Evolutionary conservation across 2,888 invertebrate genomes (phyloP).

Genomic region (Eurytoma californica): DNA sequence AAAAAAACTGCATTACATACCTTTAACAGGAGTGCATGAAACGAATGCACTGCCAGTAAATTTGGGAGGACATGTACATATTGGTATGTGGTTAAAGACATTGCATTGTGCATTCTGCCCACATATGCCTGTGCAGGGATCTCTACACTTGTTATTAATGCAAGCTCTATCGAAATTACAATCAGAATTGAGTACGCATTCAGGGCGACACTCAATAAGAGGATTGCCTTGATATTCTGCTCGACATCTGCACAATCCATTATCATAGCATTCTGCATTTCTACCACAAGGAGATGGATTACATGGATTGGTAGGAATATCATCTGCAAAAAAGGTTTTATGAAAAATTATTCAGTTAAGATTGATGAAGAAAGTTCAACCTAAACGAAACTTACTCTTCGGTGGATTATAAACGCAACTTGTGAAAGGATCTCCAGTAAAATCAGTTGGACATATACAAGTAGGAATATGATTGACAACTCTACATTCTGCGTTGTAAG

Average conservation of each 20-base stretch:
- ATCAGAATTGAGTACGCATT: conserved; percentile 76
- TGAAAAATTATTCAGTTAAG: not conserved
- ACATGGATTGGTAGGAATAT: conserved; percentile 74
- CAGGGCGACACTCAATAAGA: conserved; percentile 74
- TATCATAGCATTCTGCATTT: conserved; percentile 75
- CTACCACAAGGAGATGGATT: conserved; percentile 81
- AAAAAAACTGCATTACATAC: conserved; percentile 5
- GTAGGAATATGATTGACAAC: conserved; percentile 85
- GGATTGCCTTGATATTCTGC: conserved; percentile 76
- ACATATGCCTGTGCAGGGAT: conserved; percentile 75
- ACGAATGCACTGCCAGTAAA: conserved; percentile 84
- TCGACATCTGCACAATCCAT: conserved; percentile 74
- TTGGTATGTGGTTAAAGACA: conserved; percentile 74
- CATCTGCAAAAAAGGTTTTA: not conserved
- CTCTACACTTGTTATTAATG: conserved; percentile 74
- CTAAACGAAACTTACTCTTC: conserved; percentile 19
- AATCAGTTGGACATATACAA: conserved; percentile 79
- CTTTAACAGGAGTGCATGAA: conserved; percentile 56
- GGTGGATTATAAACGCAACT: conserved; percentile 81
- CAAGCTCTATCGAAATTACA: conserved; percentile 75
- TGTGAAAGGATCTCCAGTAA: conserved; percentile 44
- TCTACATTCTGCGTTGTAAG: conserved; percentile 79
- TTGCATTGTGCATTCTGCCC: conserved; percentile 77
- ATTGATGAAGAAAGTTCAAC: no score
- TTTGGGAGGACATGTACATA: conserved; percentile 79